These are phyloP conservation scores for Neuroterus valhalla DNA, from an alignment of 1,140 invertebrate species.

Conservation along the genomic window DNA sequence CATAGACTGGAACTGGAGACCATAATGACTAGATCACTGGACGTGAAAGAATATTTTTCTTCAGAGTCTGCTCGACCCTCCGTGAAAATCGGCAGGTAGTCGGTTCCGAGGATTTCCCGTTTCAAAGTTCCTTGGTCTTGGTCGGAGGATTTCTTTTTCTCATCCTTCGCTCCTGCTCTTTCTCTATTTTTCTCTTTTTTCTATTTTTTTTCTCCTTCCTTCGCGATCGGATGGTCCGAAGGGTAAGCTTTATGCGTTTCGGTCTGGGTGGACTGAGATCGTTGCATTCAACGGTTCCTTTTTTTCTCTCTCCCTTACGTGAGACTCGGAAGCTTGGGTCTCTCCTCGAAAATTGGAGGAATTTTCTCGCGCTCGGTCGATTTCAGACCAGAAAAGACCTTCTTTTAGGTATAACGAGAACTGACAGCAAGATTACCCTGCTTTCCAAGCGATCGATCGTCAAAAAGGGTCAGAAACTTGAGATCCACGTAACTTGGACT, in stretches of 20 bases:
- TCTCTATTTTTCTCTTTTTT: slow-evolving; percentile 29
- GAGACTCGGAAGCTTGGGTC: slow-evolving; percentile 2
- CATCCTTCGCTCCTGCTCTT: slow-evolving; percentile 16
- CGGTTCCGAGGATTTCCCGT: slow-evolving; percentile 49
- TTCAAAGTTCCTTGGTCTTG: slow-evolving; percentile 35
- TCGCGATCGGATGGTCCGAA: slow-evolving; percentile 51
- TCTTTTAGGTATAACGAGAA: slow-evolving; percentile 55
- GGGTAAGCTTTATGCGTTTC: slow-evolving; percentile 56
- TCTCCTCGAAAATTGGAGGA: slow-evolving; percentile 43
- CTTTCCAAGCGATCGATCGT: slow-evolving; percentile 55
- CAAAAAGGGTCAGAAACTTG: slow-evolving; percentile 49
- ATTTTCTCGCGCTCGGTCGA: slow-evolving; percentile 56
- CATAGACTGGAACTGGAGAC: neutral
- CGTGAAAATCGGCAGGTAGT: slow-evolving; percentile 51
- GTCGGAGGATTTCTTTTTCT: slow-evolving; percentile 47
- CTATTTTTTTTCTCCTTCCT: slow-evolving; percentile 28
- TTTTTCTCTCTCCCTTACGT: slow-evolving; percentile 42
- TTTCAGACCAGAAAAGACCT: slow-evolving; percentile 50
- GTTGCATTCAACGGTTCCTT: slow-evolving; percentile 52
- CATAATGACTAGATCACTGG: slow-evolving; percentile 2
- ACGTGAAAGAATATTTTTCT: slow-evolving; percentile 22
- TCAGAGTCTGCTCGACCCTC: slow-evolving; percentile 29
- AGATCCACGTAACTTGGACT: slow-evolving; percentile 45
- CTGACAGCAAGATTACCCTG: slow-evolving; percentile 56
- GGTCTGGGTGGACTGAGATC: slow-evolving; percentile 46